A percentile compares a stretch with the other conserved stretches of the same genome.
These are phyloP conservation scores for Brachyptera putata DNA, from an alignment of 2,888 invertebrate species.

Conservation along the genomic window DNA sequence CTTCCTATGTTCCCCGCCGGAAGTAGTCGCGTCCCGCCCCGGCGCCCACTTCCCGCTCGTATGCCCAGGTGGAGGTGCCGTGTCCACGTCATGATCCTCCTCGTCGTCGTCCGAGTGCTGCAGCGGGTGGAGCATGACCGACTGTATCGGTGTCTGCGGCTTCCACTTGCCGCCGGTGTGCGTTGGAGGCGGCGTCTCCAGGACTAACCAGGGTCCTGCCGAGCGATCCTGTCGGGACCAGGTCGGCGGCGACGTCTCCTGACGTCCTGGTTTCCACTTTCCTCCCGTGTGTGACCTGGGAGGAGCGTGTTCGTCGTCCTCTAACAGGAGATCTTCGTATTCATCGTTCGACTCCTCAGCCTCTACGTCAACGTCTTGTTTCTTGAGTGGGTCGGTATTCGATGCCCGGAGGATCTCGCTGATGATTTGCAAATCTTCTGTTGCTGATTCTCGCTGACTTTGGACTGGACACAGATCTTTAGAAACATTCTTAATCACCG, in stretches of 20 bases:
- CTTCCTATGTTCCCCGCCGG: conserved; percentile 27
- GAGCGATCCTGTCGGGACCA: conserved; percentile 38
- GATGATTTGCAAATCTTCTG: conserved; percentile 4
- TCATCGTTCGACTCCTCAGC: conserved; percentile 52
- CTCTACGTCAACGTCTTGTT: conserved; percentile 41
- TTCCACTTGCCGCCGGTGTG: conserved; percentile 65
- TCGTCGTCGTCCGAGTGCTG: conserved; percentile 42
- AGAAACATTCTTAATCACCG: not conserved
- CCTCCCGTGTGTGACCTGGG: conserved; percentile 58
- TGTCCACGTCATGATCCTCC: conserved; percentile 41
- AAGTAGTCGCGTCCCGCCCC: conserved; percentile 42
- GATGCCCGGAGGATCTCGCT: not conserved
- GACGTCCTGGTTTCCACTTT: conserved; percentile 68
- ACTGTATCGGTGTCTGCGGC: conserved; percentile 41
- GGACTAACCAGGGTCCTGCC: conserved; percentile 22
- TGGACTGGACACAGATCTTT: not conserved
- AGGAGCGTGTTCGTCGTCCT: conserved; percentile 41
- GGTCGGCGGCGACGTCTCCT: conserved; percentile 41
- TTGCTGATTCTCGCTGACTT: not conserved
- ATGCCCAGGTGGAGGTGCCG: conserved; percentile 45
- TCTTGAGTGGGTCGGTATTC: conserved; percentile 34
- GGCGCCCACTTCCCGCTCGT: conserved; percentile 82
- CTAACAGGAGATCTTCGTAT: conserved; percentile 45
- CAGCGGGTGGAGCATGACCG: not conserved
- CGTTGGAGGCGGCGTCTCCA: conserved; percentile 46